Conservation (phyloP, 1,140 invertebrate genomes). For the Diabrotica virgifera region DNA sequence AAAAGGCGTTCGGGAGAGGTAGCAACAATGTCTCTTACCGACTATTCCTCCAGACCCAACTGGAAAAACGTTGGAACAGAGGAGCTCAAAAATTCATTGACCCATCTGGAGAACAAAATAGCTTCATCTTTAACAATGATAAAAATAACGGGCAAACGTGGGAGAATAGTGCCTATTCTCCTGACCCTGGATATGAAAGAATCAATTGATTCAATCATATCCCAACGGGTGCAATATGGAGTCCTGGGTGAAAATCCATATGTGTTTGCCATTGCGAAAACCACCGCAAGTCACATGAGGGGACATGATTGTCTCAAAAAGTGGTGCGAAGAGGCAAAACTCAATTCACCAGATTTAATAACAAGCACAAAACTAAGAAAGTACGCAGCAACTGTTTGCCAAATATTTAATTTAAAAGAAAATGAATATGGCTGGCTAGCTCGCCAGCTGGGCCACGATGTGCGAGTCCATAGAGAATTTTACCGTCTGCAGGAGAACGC, state of each 20-base stretch:
- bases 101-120: constrained; percentile 17
- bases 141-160: constrained; percentile 16
- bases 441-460: constrained; percentile 17
- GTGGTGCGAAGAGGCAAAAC: too few species aligned
- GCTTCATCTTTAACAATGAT: constrained; percentile 14
- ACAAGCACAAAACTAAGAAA: too few species aligned
- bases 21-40: constrained; percentile 13
- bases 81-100: constrained; percentile 17
- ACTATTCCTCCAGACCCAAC: constrained; percentile 7
- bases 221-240: constrained; percentile 3
- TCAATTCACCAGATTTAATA: too few species aligned
- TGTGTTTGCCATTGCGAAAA: too few species aligned
- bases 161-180: constrained; percentile 18
- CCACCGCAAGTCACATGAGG: too few species aligned
- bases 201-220: constrained; percentile 17
- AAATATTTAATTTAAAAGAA: too few species aligned
- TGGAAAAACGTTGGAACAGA: constrained; percentile 9
- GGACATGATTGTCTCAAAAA: too few species aligned
- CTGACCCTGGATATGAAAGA: constrained; percentile 20
- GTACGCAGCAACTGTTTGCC: too few species aligned
- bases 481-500: constrained; percentile 17
- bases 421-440: constrained; percentile 20
- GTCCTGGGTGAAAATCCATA: constrained; percentile 4
- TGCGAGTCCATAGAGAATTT: constrained; percentile 18
- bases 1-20: constrained; percentile 21